Percentiles rank a stretch among this genome's conserved stretches.
phyloP scores from a whole-genome alignment of 2,113 vertebrate genomes.

The Polyodon spathula region DNA sequence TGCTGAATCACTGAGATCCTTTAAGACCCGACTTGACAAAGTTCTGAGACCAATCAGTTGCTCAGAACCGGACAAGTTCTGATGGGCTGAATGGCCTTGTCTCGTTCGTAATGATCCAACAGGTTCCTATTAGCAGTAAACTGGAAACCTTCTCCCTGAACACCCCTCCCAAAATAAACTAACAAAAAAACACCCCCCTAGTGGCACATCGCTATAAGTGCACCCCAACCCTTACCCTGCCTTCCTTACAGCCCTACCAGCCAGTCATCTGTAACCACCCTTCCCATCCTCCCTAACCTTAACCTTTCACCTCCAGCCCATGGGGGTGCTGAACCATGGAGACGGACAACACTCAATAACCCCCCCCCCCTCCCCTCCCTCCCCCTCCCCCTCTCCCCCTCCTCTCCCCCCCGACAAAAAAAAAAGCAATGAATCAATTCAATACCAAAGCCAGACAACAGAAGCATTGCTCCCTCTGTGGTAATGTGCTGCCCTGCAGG shows the following conservation, averaged over 20 bases:
- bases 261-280: constrained; percentile 43
- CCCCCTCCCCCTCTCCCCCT: constrained; percentile 15
- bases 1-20: no score
- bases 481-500: no score
- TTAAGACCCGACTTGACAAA: no score
- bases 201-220: background rate
- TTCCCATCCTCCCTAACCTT: constrained; percentile 35
- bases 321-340: constrained; percentile 78
- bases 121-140: no score
- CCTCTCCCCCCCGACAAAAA: constrained; percentile 13
- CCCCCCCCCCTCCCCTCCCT: constrained; percentile 6
- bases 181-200: background rate
- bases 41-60: no score
- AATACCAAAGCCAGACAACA: constrained; percentile 7
- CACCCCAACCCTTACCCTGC: constrained; percentile 32
- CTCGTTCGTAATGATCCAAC: no score
- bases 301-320: constrained; percentile 46
- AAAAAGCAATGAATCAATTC: no score
- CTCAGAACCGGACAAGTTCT: no score
- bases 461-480: constrained; percentile 4
- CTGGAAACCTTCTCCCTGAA: no score
- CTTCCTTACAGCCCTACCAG: constrained; percentile 56
- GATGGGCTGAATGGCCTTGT: no score
- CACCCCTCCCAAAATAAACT: background rate
- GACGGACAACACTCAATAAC: constrained; percentile 76